A percentile compares a stretch with the other conserved stretches of the same genome.
Conservation (phyloP, 2,888 invertebrate species). For the Tachina fera region DNA sequence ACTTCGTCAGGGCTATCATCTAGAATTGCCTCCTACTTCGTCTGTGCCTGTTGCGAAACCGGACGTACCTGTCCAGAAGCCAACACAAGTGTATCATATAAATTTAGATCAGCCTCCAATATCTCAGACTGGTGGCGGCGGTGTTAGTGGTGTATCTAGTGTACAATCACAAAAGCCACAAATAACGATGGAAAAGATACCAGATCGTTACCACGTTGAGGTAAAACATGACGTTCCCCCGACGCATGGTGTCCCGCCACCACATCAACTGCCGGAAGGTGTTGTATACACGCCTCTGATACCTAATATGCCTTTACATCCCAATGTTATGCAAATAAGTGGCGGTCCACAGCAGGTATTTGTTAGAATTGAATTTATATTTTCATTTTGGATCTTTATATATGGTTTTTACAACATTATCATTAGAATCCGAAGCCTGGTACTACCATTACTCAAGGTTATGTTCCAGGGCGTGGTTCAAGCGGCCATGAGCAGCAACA, state of each 20-base stretch:
- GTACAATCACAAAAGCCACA: constrained; percentile 80
- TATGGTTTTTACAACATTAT: not conserved
- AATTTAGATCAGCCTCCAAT: constrained; percentile 81
- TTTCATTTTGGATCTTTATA: constrained; percentile 8
- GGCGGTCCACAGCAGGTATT: constrained; percentile 77
- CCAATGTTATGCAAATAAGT: constrained; percentile 80
- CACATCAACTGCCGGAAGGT: constrained; percentile 79
- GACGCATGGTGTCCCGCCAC: constrained; percentile 77
- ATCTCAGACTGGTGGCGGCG: constrained; percentile 77
- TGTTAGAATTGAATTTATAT: not conserved
- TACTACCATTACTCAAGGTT: constrained; percentile 92
- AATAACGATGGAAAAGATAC: constrained; percentile 82
- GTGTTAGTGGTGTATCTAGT: constrained; percentile 67
- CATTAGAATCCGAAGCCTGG: constrained; percentile 88
- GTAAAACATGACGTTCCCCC: constrained; percentile 79
- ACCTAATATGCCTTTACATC: constrained; percentile 80
- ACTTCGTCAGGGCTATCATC: constrained; percentile 80
- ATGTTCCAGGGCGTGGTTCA: constrained; percentile 88
- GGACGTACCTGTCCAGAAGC: constrained; percentile 78
- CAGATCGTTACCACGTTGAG: constrained; percentile 82
- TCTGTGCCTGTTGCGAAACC: constrained; percentile 77
- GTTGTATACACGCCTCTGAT: constrained; percentile 81
- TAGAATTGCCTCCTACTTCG: constrained; percentile 79
- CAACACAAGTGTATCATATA: constrained; percentile 81
- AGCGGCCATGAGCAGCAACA: constrained; percentile 77